Conservation (phyloP, 2,888 invertebrate species). For the Bedellia somnulentella region DNA sequence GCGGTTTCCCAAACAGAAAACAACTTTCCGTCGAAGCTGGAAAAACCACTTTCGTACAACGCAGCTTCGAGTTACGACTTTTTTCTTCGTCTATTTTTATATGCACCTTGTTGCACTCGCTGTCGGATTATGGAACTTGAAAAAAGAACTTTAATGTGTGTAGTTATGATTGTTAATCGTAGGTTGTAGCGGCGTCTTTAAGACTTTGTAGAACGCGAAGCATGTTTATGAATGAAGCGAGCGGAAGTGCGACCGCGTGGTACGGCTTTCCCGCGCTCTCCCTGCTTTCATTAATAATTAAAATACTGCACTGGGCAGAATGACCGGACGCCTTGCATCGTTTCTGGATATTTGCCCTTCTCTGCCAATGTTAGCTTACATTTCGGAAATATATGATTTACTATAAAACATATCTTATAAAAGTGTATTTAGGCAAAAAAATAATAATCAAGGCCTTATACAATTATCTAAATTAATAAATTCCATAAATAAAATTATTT, state of each 20-base stretch:
- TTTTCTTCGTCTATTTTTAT: constrained; percentile 49
- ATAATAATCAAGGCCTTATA: too few species aligned
- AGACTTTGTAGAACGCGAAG: constrained; percentile 15
- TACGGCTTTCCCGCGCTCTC: constrained; percentile 56
- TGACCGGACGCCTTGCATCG: constrained; percentile 40
- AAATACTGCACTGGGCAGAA: constrained; percentile 36
- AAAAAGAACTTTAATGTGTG: constrained; percentile 7
- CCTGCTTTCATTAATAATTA: constrained; percentile 60
- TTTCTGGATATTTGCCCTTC: too few species aligned
- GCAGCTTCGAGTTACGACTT: constrained; percentile 41
- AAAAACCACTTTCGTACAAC: constrained; percentile 51
- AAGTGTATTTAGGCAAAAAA: too few species aligned
- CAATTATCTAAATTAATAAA: too few species aligned
- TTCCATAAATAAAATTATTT: too few species aligned
- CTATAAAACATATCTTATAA: too few species aligned
- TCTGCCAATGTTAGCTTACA: too few species aligned
- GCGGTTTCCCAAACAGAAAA: constrained; percentile 41
- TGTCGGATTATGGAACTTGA: constrained; percentile 17
- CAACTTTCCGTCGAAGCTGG: constrained; percentile 44
- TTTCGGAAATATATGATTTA: too few species aligned
- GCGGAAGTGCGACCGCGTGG: constrained; percentile 54
- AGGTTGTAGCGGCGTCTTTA: constrained; percentile 15
- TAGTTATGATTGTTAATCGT: constrained; percentile 22
- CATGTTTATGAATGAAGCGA: constrained; percentile 58
- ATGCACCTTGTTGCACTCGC: constrained; percentile 15